phyloP scores from a whole-genome alignment of 1,140 invertebrate genomes.

The Philopotamus ludificatus region DNA sequence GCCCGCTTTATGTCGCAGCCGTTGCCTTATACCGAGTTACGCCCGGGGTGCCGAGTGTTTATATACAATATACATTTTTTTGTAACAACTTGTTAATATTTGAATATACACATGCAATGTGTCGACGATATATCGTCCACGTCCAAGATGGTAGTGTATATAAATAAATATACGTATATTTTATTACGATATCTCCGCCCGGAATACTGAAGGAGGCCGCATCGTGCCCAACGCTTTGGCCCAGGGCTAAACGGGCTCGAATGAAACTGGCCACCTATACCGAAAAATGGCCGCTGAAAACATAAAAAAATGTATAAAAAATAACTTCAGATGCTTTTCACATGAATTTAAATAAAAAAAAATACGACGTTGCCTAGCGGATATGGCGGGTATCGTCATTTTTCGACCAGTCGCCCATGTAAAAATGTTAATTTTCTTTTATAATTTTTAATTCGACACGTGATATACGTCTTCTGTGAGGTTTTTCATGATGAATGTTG shows the following conservation, averaged over 20 bases:
- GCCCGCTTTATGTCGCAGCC: conserved; percentile 1
- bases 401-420: too few relatives aligned
- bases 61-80: conserved; percentile 11
- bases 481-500: too few relatives aligned
- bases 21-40: conserved; percentile 14
- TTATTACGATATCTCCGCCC: conserved; percentile 29
- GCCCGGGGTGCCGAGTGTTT: conserved; percentile 5
- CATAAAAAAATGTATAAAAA: too few relatives aligned
- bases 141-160: background rate
- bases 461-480: too few relatives aligned
- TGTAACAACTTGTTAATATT: conserved; percentile 18
- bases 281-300: background rate
- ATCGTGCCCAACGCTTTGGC: conserved; percentile 13
- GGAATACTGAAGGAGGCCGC: conserved; percentile 26
- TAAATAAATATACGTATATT: conserved; percentile 24
- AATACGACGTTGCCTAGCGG: too few relatives aligned
- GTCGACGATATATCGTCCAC: background rate
- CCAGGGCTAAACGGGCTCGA: conserved; percentile 16
- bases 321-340: too few relatives aligned
- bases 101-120: conserved; percentile 16
- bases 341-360: too few relatives aligned
- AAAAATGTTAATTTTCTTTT: too few relatives aligned
- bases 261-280: conserved; percentile 25
- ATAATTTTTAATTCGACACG: too few relatives aligned
- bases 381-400: too few relatives aligned